Conservation (phyloP, 2,797 vertebrate species). For the Hyperoplus lanceolatus region DNA sequence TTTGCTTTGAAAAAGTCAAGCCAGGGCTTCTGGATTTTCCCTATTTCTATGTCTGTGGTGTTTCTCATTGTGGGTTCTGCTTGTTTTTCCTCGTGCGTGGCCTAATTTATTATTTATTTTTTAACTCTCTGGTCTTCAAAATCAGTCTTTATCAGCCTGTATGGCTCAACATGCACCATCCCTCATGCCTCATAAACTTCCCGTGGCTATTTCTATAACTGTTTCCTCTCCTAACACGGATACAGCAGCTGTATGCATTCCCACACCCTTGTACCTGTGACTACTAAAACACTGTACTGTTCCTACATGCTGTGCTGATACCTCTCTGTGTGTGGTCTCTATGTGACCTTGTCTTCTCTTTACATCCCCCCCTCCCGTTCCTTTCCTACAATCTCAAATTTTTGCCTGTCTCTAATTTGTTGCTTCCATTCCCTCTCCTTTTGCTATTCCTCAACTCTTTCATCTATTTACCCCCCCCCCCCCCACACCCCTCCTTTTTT, state of each 20-base stretch:
- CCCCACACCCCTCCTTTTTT: neutral
- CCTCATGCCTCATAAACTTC: slow-evolving; percentile 17
- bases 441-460: neutral
- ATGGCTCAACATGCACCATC: slow-evolving; percentile 44
- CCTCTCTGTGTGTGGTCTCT: slow-evolving; percentile 51
- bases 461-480: neutral
- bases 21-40: neutral
- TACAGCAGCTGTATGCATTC: slow-evolving; percentile 23
- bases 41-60: neutral
- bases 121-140: neutral
- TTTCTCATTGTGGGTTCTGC: neutral
- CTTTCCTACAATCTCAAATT: slow-evolving; percentile 11
- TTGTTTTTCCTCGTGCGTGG: slow-evolving; percentile 26
- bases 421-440: neutral
- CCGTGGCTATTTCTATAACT: slow-evolving; percentile 17
- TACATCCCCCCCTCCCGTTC: slow-evolving; percentile 24
- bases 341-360: slow-evolving; percentile 69
- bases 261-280: slow-evolving; percentile 31
- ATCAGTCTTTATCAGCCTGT: slow-evolving; percentile 17
- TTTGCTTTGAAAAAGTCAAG: neutral
- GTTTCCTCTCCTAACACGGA: slow-evolving; percentile 31
- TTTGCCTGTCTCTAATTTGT: slow-evolving; percentile 10
- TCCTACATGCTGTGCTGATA: slow-evolving; percentile 53
- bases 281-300: slow-evolving; percentile 43
- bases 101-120: neutral